Percentiles rank a stretch among this genome's conserved stretches.
Evolutionary conservation across 2,113 vertebrate species (phyloP).

Genomic region (Actenoides hombroni): DNA sequence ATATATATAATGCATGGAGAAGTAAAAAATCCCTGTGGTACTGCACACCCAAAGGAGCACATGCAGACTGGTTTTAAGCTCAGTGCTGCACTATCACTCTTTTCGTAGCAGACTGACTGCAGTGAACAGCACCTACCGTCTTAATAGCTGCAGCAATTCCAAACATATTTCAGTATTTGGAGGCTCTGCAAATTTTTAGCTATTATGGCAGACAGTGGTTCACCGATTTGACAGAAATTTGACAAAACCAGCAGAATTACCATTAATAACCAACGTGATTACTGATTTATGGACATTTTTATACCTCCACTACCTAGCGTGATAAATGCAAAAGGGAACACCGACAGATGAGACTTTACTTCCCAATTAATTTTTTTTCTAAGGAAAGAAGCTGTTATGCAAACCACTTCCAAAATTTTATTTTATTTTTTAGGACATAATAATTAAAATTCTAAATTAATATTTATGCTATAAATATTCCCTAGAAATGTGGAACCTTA

Average conservation of each 20-base stretch:
- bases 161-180: slow-evolving; percentile 53
- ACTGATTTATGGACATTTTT: background rate
- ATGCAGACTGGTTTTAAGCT: background rate
- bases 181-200: slow-evolving; percentile 56
- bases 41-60: background rate
- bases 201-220: background rate
- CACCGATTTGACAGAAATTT: slow-evolving; percentile 44
- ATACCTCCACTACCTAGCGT: background rate
- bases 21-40: background rate
- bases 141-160: slow-evolving; percentile 9
- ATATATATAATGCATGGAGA: background rate
- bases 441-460: background rate
- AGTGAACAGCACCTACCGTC: background rate
- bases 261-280: slow-evolving; percentile 32
- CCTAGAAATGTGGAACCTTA: background rate
- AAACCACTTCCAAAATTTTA: slow-evolving; percentile 15
- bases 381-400: slow-evolving; percentile 14
- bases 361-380: slow-evolving; percentile 47
- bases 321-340: background rate
- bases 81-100: background rate
- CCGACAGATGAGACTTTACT: background rate
- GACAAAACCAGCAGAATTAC: slow-evolving; percentile 45
- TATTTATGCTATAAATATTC: background rate
- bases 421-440: background rate
- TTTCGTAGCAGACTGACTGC: background rate